Evolutionary conservation across 1,140 invertebrate species (phyloP).

Genomic region (Oppia nitens): DNA sequence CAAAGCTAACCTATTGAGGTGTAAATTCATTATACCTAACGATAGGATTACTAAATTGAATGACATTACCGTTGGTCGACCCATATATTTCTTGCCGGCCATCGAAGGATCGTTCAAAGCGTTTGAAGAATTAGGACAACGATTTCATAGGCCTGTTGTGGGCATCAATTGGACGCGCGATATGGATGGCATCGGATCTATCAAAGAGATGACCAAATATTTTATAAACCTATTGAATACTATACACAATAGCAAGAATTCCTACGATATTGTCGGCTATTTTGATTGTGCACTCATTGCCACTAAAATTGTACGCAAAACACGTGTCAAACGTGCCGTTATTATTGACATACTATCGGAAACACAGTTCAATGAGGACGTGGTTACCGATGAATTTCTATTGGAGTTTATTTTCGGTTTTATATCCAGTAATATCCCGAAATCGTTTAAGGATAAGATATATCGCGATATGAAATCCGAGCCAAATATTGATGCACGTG

Average conservation of each 20-base stretch:
- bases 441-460: not conserved
- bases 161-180: slow-evolving; percentile 14
- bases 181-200: slow-evolving; percentile 1
- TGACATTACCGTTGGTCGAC: slow-evolving; percentile 2
- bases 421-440: not conserved
- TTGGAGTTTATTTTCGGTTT: not conserved
- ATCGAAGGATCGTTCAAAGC: slow-evolving; percentile 10
- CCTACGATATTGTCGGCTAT: slow-evolving; percentile 72
- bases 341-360: not conserved
- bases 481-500: not conserved
- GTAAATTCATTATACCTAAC: slow-evolving; percentile 28
- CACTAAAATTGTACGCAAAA: not conserved
- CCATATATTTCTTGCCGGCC: slow-evolving; percentile 13
- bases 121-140: not conserved
- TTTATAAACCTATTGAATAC: not conserved
- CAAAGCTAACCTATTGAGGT: not conserved
- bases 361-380: not conserved
- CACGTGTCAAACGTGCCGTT: not conserved
- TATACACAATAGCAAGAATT: slow-evolving; percentile 8
- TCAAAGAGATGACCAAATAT: not conserved
- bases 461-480: not conserved
- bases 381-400: not conserved
- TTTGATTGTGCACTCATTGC: slow-evolving; percentile 81
- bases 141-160: not conserved
- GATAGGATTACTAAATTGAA: slow-evolving; percentile 34